phyloP scores from a whole-genome alignment of 1,140 invertebrate species.

The Aethina tumida region DNA sequence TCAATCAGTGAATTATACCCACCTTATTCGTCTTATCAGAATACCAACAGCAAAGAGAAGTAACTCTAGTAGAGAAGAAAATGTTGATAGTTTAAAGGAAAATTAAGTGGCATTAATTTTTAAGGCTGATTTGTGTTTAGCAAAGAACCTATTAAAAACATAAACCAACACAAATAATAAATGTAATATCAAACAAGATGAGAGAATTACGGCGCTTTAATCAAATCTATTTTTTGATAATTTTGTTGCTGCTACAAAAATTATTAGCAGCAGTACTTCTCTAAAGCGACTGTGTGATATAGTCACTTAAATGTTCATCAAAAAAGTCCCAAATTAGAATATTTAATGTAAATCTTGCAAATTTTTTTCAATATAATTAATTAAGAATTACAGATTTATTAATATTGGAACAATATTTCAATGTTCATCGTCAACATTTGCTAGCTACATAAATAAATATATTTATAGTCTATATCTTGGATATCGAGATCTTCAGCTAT shows the following conservation, averaged over 20 bases:
- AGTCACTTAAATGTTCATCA: conserved; percentile 15
- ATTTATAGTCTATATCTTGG: too few relatives aligned
- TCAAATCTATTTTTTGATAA: conserved; percentile 19
- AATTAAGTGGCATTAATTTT: conserved; percentile 6
- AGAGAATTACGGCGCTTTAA: conserved; percentile 19
- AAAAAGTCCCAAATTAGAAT: too few relatives aligned
- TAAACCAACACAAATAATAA: conserved; percentile 17
- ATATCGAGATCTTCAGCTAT: too few relatives aligned
- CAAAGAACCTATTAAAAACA: conserved; percentile 19
- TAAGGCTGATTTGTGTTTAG: conserved; percentile 18
- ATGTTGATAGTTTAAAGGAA: conserved; percentile 12
- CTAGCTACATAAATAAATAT: too few relatives aligned
- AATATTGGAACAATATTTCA: too few relatives aligned
- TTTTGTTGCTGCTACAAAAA: conserved; percentile 15
- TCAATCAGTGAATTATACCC: conserved; percentile 1
- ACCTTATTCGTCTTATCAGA: conserved; percentile 12
- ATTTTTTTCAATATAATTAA: too few relatives aligned
- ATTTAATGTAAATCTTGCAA: too few relatives aligned
- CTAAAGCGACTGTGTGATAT: conserved; percentile 16
- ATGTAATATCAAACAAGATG: conserved; percentile 19
- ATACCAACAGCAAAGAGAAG: conserved; percentile 10
- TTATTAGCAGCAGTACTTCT: conserved; percentile 15
- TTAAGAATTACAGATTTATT: too few relatives aligned
- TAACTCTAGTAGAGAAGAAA: conserved; percentile 7
- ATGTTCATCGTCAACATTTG: too few relatives aligned